phyloP scores from a whole-genome alignment of 2,888 invertebrate species.

The Belgica antarctica region DNA sequence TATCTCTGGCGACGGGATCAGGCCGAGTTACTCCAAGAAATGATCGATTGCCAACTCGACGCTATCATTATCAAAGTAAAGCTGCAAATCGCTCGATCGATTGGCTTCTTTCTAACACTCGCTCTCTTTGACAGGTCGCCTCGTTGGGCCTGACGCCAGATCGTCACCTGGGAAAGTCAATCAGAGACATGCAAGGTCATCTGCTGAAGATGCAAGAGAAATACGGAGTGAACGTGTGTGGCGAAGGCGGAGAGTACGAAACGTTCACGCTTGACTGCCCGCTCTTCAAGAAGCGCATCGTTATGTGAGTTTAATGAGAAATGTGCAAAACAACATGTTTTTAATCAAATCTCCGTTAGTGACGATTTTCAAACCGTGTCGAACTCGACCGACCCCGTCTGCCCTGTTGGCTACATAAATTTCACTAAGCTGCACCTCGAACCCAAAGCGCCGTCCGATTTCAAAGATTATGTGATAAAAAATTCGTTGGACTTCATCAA shows the following conservation, averaged over 20 bases:
- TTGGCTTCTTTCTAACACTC: slow-evolving; percentile 48
- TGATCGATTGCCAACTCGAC: slow-evolving; percentile 89
- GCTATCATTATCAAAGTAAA: slow-evolving; percentile 93
- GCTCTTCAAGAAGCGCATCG: slow-evolving; percentile 83
- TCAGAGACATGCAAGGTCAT: slow-evolving; percentile 83
- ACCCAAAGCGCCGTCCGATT: slow-evolving; percentile 57
- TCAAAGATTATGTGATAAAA: slow-evolving; percentile 56
- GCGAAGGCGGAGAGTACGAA: slow-evolving; percentile 99
- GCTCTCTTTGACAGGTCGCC: slow-evolving; percentile 57
- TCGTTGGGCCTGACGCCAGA: slow-evolving; percentile 84
- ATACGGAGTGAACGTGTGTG: slow-evolving; percentile 93
- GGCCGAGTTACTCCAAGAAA: slow-evolving; percentile 88
- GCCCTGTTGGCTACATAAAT: slow-evolving; percentile 91
- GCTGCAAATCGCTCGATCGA: background rate
- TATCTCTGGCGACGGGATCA: slow-evolving; percentile 97
- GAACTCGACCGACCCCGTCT: slow-evolving; percentile 88
- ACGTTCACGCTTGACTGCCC: slow-evolving; percentile 97
- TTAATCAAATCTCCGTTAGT: slow-evolving; percentile 56
- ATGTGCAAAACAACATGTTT: slow-evolving; percentile 32
- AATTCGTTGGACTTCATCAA: slow-evolving; percentile 62
- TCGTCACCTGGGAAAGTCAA: slow-evolving; percentile 81
- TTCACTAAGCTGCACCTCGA: slow-evolving; percentile 79
- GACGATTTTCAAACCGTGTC: slow-evolving; percentile 83
- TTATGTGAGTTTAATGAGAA: slow-evolving; percentile 68
- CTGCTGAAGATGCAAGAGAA: slow-evolving; percentile 86